Evolutionary conservation across 2,797 vertebrate genomes (phyloP), one percentile per base, ranked within the genome.

Genomic region (Onychomys arenicola): DNA sequence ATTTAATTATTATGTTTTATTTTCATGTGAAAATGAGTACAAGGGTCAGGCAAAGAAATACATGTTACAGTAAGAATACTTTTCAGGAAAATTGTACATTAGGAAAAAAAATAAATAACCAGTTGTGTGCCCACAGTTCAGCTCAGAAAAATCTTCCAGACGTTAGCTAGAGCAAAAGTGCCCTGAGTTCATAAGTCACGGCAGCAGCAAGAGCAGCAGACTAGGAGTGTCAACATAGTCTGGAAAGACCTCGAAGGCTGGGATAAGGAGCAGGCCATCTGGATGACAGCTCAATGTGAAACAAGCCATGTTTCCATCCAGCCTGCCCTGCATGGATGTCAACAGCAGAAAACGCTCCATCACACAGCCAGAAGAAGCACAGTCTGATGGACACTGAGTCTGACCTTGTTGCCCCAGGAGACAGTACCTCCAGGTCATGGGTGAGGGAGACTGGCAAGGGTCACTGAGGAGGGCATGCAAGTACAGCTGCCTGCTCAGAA

Each of bases 311-410:
- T 86, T 87, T 91, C 85, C 23, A 49, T 89, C 85, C 59, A 10
- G 23, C 84, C 90, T 19, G 61, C 77, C 57, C 52, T 6, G 61
- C 84, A 55, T 57, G 94, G 91, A 37, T 96, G 97, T 97, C 97
- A 96, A 65, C 92, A 52, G 96, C 96, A 95, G 97, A 95, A 96
- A 97, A 96, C 90, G 92, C 95, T 96, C 98, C 96, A 75, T 98
- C 97, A 96, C 96, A 81, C 95, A 94, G 90, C 89, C 82, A 82
- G 87, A 55, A 65, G 90, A 95, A 96, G 93, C 93, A 21, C 65
- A 97, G 97, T 81, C 97, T 98, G 93, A 98, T 89, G 97, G 98
- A 97, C 4, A 34, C 59, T 9, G 82, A 97, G 65, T 37, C 97
- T 1, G 34, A 97, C 98, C 97, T 96, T 86, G 46, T 89, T 69